These are phyloP conservation scores for Microcaecilia unicolor DNA, from an alignment of 2,797 vertebrate species.

Conservation along the genomic window DNA sequence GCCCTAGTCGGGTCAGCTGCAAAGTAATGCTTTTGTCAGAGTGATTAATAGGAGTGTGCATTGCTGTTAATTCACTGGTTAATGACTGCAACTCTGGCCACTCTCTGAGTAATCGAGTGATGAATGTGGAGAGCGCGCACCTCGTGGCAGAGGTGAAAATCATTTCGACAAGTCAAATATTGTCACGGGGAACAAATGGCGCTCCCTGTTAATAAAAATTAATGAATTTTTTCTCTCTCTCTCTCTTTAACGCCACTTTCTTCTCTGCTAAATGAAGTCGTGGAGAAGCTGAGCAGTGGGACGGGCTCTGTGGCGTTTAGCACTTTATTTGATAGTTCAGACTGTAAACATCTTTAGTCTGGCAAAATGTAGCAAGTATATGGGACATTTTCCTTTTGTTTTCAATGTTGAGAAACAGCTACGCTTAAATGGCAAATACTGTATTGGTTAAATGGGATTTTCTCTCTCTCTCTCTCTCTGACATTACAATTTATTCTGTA, in stretches of 20 bases:
- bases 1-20: constrained; percentile 67
- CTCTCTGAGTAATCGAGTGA: constrained; percentile 87
- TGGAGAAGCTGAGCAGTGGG: constrained; percentile 34
- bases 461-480: too few species aligned
- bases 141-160: constrained; percentile 95
- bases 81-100: constrained; percentile 85
- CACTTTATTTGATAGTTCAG: constrained; percentile 46
- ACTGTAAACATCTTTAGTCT: constrained; percentile 42
- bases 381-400: too few species aligned
- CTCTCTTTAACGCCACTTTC: constrained; percentile 34
- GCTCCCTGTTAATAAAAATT: constrained; percentile 90
- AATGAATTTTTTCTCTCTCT: constrained; percentile 73
- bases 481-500: too few species aligned
- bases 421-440: too few species aligned
- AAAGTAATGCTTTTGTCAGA: constrained; percentile 90
- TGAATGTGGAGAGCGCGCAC: constrained; percentile 82
- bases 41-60: constrained; percentile 95
- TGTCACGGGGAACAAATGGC: constrained; percentile 74
- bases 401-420: too few species aligned
- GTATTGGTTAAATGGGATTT: too few species aligned
- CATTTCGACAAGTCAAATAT: constrained; percentile 91
- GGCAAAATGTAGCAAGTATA: too few species aligned
- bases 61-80: constrained; percentile 97
- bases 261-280: constrained; percentile 74
- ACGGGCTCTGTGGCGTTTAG: constrained; percentile 29